Evolutionary conservation across 64 coral and sea anemone species (phyloP), one percentile per base, ranked within the genome.

Genomic region (Dendronephthya gigantea): DNA sequence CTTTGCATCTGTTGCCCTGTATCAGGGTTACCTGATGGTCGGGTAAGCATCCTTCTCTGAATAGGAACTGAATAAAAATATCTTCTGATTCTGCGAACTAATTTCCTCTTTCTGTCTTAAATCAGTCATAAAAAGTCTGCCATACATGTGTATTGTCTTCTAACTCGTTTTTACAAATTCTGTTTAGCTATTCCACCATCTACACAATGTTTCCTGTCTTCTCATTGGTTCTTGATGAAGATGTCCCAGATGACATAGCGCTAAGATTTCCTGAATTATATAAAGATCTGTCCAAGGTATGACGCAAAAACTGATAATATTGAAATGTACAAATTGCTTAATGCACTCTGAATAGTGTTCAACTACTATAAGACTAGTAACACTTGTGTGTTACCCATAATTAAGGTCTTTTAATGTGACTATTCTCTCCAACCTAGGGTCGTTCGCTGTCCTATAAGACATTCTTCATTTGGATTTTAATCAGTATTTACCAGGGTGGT

Each of bases 131-230:
- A n/a, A n/a, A n/a, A n/a, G n/a, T n/a, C n/a, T n/a, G n/a, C n/a
- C n/a, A n/a, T n/a, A n/a, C n/a, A n/a, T n/a, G n/a, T n/a, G n/a
- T n/a, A n/a, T n/a, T n/a, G n/a, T n/a, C n/a, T n/a, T n/a, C 12
- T 0, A 36, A 1, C 51, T 89, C 3, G 28, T 66, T 9, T 23
- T 28, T 52, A 59, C 36, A 74, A 29, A 49, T 35, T 16, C 51
- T 5, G 83, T 86, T 16, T 39, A 96, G 94, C 8, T 96, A 96
- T 76, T 89, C 91, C n/a, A 96, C 94, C 0, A 70, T 92, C 7
- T 98, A 98, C 83, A 98, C 95, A 0, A 96, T 93, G 92, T 92
- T 98, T 32, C 95, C 95, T 48, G 95, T 98, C 39, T 98, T 91
- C 58, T 98, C 95, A 85, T 89, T 98, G 2, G 91, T 93, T 9